phyloP scores from a whole-genome alignment of 2,113 vertebrate genomes.

The Peucedramus taeniatus region DNA sequence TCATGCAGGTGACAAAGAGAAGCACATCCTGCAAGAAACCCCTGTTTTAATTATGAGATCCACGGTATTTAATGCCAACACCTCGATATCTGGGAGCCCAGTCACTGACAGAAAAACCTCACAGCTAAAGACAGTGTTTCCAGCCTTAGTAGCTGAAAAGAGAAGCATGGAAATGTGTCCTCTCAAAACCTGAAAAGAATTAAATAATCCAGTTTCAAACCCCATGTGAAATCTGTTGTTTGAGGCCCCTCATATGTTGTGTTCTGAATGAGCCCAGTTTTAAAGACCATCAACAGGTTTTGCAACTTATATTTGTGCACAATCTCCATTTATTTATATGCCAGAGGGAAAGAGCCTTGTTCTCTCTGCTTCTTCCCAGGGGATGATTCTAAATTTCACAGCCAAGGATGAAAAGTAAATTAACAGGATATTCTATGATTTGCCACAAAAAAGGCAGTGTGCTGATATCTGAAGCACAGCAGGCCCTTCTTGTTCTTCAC shows the following conservation, averaged over 20 bases:
- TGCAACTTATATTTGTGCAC: not conserved
- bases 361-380: not conserved
- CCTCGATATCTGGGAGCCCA: not conserved
- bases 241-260: not conserved
- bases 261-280: not conserved
- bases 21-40: not conserved
- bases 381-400: not conserved
- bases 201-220: not conserved
- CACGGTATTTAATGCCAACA: not conserved
- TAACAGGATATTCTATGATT: not conserved
- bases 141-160: not conserved
- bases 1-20: not conserved
- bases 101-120: not conserved
- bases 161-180: not conserved
- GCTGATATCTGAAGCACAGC: slow-evolving; percentile 28
- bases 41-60: not conserved
- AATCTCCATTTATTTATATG: not conserved
- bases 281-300: not conserved
- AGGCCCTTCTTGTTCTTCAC: slow-evolving; percentile 22
- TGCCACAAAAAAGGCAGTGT: not conserved
- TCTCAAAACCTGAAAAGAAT: not conserved
- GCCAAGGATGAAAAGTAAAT: slow-evolving; percentile 17
- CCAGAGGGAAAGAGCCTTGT: not conserved
- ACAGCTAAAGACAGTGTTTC: not conserved
- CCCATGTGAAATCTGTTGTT: not conserved